Base-by-base conservation (phyloP, 64 coral and sea anemone genomes). In the Dendronephthya gigantea region DNA sequence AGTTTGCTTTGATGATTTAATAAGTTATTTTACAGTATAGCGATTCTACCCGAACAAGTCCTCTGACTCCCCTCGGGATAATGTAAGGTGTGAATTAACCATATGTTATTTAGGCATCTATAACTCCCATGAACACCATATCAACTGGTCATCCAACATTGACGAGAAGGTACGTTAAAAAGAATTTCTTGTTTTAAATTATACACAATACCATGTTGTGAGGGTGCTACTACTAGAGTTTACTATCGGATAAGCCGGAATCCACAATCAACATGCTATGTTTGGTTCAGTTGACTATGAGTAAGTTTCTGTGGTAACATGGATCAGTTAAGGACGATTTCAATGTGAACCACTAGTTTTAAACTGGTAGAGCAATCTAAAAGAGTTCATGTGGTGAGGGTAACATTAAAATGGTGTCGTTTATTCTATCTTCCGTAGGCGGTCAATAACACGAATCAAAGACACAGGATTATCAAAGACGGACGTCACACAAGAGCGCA, bases 391-490 rank as follows among this genome's bases (percentile, higher is more conserved):
- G n/a, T n/a, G n/a, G n/a, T n/a, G n/a, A n/a, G n/a, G n/a, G 32
- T 74, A 27, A 17, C 25, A 10, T 35, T 13, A 30, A 74, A 74
- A 36, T 15, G 0, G 37, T 79, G 9, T 79, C 15, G 72, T 39
- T 11, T 79, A 29, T 79, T 39, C 17, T 39, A 16, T 79, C 15
- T 79, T 34, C 32, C 10, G 22, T 34, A 79, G 72, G 22, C 72
- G 72, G 12, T 79, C 72, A 35, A 79, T 79, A 79, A 79, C 72
- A 15, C 25, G 72, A 5, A 79, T 79, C 25, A 79, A 79, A 79
- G 72, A 79, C 72, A 79, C 72, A 12, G 72, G 72, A 36, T 33
- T 79, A 15, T 79, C 72, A 29, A 79, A 79, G 36, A 79, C 72
- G 9, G 72, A 79, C 32, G 72, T 79, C 72, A 36, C 72, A 17